A percentile compares a stretch with the other conserved stretches of the same genome.
These are phyloP conservation scores for Calyptomena viridis DNA, from an alignment of 2,113 vertebrate species.

Conservation along the genomic window DNA sequence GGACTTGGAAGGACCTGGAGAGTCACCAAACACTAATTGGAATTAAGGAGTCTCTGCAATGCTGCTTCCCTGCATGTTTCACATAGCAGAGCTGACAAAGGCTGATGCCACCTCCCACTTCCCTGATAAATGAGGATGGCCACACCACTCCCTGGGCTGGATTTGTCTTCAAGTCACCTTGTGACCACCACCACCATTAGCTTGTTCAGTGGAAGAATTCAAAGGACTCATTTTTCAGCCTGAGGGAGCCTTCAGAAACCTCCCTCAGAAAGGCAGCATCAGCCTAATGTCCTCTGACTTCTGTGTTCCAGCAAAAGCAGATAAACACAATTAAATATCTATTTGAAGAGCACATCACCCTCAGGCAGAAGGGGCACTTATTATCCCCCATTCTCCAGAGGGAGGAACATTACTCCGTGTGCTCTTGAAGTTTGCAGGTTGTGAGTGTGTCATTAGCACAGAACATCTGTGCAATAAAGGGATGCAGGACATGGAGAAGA, in stretches of 20 bases:
- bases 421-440: neutral
- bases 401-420: neutral
- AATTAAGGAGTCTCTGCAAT: no score
- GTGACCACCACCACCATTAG: neutral
- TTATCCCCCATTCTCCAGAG: neutral
- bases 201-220: neutral
- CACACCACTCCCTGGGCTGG: neutral
- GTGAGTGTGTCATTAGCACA: neutral
- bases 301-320: neutral
- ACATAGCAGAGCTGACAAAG: neutral
- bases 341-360: neutral
- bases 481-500: neutral
- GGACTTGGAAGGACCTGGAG: neutral
- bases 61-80: neutral
- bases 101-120: neutral
- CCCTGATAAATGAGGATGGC: neutral
- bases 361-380: conserved; percentile 17
- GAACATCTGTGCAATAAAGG: neutral
- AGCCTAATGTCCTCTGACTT: neutral
- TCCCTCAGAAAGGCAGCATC: neutral
- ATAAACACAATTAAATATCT: neutral
- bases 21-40: neutral
- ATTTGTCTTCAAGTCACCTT: neutral
- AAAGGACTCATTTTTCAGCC: neutral
- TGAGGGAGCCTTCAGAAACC: neutral